Evolutionary conservation across 2,888 invertebrate genomes (phyloP), one percentile per base, ranked within the genome.

Genomic region (Amiota mariae): DNA sequence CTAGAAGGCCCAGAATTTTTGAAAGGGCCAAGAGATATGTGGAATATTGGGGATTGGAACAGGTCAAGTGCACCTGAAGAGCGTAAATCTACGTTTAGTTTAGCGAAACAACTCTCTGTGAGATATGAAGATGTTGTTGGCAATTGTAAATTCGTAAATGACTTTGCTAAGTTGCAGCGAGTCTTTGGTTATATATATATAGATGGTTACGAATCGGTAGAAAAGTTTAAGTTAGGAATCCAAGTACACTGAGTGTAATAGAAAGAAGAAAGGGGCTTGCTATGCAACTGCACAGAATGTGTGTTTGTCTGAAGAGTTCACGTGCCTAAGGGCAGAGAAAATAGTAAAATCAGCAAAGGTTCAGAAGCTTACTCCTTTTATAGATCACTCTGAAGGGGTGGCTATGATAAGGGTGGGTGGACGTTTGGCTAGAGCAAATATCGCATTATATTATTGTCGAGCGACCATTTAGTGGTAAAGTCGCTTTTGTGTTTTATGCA

Each of bases 161-260:
- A 72, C 18, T 24, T 24, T 56, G 48, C 3, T n/a, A 75, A 75
- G 15, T 6, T 72, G 13, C 48, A 46, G 12, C 0, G 64, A 46
- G 63, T 72, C 13, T 72, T 75, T 63, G 74, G 67, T 15, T 74
- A 36, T 51, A 63, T 68, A 46, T 48, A 64, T 83, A 46, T 71
- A 9, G 1, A 56, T 56, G n/a, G n/a, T n/a, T n/a, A n/a, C n/a
- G n/a, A n/a, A n/a, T n/a, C n/a, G n/a, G n/a, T n/a, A n/a, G n/a
- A n/a, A n/a, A n/a, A n/a, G n/a, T n/a, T n/a, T n/a, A n/a, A n/a
- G 56, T 13, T 11, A n/a, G 56, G 1, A 56, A 56, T 1, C n/a
- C 8, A 56, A 13, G 56, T 56, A 56, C 24, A 24, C 0, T 8
- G n/a, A 8, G n/a, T 56, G 56, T 56, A 2, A 18, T 9, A 8